Evolutionary conservation across 2,888 invertebrate genomes (phyloP), one percentile per base, ranked within the genome.

Genomic region (Metacarcinus magister): DNA sequence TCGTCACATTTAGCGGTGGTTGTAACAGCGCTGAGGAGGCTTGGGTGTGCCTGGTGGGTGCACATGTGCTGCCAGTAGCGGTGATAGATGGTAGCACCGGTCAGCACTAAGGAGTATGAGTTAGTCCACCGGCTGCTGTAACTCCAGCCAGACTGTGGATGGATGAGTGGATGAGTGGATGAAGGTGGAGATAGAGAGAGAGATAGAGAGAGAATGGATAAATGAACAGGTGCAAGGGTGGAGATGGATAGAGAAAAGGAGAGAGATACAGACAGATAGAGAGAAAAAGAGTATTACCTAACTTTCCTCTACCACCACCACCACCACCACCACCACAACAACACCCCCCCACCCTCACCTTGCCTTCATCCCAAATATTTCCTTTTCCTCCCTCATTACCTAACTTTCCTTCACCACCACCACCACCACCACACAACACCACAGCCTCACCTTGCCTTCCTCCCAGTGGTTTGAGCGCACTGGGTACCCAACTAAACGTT

Each of bases 61-160:
- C 99, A 99, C 97, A 99, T 98, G 97, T 99, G 98, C 97, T 99
- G 99, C 98, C 99, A 98, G 97, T 99, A 99, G 97, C 99, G 98
- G 98, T 99, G 99, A 98, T 99, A 99, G 97, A 99, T 98, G 97
- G 99, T 99, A 97, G 99, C 99, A 97, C 99, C 99, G 97, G 99
- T 99, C 97, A 99, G 98, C 97, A 99, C 99, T 98, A 99, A 99
- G 97, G 99, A 99, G 98, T 99, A 99, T 98, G 99, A 98, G 97
- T 99, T 99, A 97, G 99, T 99, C 99, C 99, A 99, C 97, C 99
- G 99, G 97, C 99, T 99, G 97, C 99, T 99, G 98, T 99, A 99
- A 39, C 96, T 96, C 95, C 95, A 96, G 23, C 95, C 96, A 48
- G 94, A 92, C 95, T 96, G 90, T 7, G 87, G 32, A 92, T 28